Conservation (phyloP, 2,888 invertebrate genomes). For the Limenitis camilla region DNA sequence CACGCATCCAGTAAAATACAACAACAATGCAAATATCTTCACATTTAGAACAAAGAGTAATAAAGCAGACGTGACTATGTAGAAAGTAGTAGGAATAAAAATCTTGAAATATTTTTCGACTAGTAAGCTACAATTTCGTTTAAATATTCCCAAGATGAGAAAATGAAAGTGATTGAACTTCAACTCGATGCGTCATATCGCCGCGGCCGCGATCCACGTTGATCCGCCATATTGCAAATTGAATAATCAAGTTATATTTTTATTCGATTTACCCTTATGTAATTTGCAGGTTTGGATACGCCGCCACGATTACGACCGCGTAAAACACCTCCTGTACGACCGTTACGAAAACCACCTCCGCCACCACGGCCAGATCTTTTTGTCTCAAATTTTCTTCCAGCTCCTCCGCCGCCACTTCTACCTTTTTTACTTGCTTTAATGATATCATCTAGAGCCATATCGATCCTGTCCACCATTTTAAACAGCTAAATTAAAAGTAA, state of each 20-base stretch:
- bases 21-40: conserved; percentile 1
- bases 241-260: conserved; percentile 42
- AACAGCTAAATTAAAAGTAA: conserved; percentile 7
- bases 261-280: conserved; percentile 78
- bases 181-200: conserved; percentile 51
- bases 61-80: conserved; percentile 1
- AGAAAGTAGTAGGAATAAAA: neutral
- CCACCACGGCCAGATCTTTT: conserved; percentile 61
- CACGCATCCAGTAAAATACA: conserved; percentile 5
- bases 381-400: conserved; percentile 64
- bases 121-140: conserved; percentile 2
- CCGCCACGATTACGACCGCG: conserved; percentile 84
- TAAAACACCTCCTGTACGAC: conserved; percentile 74
- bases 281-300: conserved; percentile 77
- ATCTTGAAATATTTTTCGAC: neutral
- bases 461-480: conserved; percentile 94
- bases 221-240: conserved; percentile 54
- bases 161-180: conserved; percentile 11
- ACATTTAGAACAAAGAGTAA: conserved; percentile 6
- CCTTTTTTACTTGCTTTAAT: conserved; percentile 89
- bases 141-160: neutral
- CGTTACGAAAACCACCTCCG: conserved; percentile 63
- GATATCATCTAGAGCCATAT: conserved; percentile 97
- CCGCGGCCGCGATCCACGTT: conserved; percentile 33
- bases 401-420: conserved; percentile 76